These are phyloP conservation scores for Zaprionus tsacasi DNA, from an alignment of 1,140 invertebrate species.

Conservation along the genomic window DNA sequence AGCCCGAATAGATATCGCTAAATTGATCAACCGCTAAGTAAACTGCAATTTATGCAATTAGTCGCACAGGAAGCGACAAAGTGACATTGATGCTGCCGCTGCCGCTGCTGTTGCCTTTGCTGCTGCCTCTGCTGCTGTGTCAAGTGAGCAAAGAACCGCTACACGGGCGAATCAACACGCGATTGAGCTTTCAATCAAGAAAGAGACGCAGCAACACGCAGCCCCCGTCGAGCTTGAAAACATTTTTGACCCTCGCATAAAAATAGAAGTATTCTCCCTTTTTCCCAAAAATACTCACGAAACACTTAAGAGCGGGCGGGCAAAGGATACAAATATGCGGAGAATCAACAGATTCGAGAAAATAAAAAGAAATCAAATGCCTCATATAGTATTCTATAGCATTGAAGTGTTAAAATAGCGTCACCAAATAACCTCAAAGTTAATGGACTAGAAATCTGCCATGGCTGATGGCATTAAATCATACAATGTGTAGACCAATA, in stretches of 20 bases:
- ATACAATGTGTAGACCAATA: conserved; percentile 35
- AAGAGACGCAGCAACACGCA: neutral
- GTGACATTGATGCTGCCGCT: conserved; percentile 3
- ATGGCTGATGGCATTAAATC: conserved; percentile 73
- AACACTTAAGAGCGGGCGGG: conserved; percentile 20
- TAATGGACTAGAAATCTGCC: conserved; percentile 78
- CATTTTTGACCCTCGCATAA: conserved; percentile 4
- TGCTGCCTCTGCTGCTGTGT: neutral
- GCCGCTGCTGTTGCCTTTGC: neutral
- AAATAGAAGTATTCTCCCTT: conserved; percentile 7
- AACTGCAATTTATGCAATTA: conserved; percentile 56
- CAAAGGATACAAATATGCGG: conserved; percentile 11
- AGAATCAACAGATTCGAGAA: conserved; percentile 35
- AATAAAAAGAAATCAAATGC: conserved; percentile 37
- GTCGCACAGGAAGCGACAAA: conserved; percentile 36
- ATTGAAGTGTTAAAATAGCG: conserved; percentile 71
- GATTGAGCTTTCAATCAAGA: conserved; percentile 17
- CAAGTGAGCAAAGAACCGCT: conserved; percentile 18
- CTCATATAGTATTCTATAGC: conserved; percentile 27
- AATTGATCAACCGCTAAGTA: conserved; percentile 40
- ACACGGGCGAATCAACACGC: neutral
- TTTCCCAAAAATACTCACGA: conserved; percentile 11
- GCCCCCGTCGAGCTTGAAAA: neutral
- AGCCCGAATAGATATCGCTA: conserved; percentile 5
- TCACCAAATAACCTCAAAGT: conserved; percentile 72